A percentile compares a stretch with the other conserved stretches of the same genome.
These are phyloP conservation scores for Tortrix viridana DNA, from an alignment of 2,888 invertebrate species.

Conservation along the genomic window DNA sequence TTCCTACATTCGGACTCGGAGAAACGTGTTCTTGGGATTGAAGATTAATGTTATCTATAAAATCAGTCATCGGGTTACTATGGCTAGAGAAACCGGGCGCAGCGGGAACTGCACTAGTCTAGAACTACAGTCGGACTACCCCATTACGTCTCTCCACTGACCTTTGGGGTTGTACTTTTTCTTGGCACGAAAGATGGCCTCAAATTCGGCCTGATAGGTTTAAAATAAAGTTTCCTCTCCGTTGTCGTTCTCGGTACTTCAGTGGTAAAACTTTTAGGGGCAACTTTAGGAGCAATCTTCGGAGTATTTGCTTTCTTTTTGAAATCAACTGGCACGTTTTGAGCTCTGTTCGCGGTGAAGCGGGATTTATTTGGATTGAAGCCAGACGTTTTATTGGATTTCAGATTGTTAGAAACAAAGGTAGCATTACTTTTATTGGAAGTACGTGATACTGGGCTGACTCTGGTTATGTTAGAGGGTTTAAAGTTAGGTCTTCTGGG, in stretches of 20 bases:
- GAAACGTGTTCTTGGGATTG: conserved; percentile 53
- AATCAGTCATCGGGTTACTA: conserved; percentile 49
- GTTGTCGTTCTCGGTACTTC: conserved; percentile 70
- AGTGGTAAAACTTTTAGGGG: conserved; percentile 63
- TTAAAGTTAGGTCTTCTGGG: conserved; percentile 70
- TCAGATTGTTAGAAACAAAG: conserved; percentile 55
- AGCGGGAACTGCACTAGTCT: conserved; percentile 43
- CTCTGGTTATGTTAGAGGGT: conserved; percentile 64
- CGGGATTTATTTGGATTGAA: conserved; percentile 68
- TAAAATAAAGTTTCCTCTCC: conserved; percentile 68
- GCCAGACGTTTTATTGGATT: conserved; percentile 65
- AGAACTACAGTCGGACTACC: conserved; percentile 33
- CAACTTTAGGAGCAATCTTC: conserved; percentile 48
- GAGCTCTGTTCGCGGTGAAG: conserved; percentile 64
- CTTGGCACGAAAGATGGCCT: conserved; percentile 73
- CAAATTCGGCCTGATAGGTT: conserved; percentile 69
- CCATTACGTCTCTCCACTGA: conserved; percentile 47
- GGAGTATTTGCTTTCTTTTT: conserved; percentile 54
- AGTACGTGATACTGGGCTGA: conserved; percentile 49
- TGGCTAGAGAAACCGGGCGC: conserved; percentile 64
- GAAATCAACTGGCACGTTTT: conserved; percentile 75
- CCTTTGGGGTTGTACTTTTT: conserved; percentile 62
- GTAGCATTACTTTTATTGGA: conserved; percentile 64
- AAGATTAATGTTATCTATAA: conserved; percentile 40
- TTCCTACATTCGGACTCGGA: conserved; percentile 53